These are phyloP conservation scores for Noctua janthina DNA, from an alignment of 2,888 invertebrate genomes.

Conservation along the genomic window DNA sequence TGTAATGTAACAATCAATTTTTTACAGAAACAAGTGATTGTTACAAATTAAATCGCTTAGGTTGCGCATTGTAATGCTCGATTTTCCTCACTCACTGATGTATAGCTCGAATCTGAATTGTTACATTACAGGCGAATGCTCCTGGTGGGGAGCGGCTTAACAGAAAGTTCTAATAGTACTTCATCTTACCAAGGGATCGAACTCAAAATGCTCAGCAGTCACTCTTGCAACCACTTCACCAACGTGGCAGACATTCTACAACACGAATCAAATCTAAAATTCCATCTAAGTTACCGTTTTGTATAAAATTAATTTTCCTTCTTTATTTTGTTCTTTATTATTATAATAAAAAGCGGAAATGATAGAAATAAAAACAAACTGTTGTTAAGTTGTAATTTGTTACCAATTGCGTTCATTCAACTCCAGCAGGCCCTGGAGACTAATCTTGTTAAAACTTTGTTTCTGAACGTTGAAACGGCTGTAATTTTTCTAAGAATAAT, in stretches of 20 bases:
- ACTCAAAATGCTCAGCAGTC: background rate
- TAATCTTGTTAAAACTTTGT: conserved; percentile 73
- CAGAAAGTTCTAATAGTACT: background rate
- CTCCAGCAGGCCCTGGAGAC: conserved; percentile 68
- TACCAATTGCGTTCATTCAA: conserved; percentile 74
- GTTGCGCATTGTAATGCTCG: background rate
- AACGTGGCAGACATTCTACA: background rate
- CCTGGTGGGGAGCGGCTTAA: background rate
- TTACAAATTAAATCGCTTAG: background rate
- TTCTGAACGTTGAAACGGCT: conserved; percentile 40
- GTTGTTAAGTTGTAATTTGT: conserved; percentile 71
- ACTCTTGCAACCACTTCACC: background rate
- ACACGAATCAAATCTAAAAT: conserved; percentile 23
- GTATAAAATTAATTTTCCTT: conserved; percentile 33
- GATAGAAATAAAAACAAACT: conserved; percentile 66
- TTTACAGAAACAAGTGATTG: background rate
- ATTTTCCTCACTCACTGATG: background rate
- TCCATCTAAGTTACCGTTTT: conserved; percentile 36
- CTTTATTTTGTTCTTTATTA: conserved; percentile 46
- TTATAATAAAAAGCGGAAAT: conserved; percentile 58
- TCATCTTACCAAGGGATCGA: background rate
- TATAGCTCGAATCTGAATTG: background rate
- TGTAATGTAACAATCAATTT: no score
- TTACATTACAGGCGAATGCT: background rate
- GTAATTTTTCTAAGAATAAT: conserved; percentile 60